These are phyloP conservation scores for Amphipyra berbera DNA, from an alignment of 2,888 invertebrate species.

Conservation along the genomic window DNA sequence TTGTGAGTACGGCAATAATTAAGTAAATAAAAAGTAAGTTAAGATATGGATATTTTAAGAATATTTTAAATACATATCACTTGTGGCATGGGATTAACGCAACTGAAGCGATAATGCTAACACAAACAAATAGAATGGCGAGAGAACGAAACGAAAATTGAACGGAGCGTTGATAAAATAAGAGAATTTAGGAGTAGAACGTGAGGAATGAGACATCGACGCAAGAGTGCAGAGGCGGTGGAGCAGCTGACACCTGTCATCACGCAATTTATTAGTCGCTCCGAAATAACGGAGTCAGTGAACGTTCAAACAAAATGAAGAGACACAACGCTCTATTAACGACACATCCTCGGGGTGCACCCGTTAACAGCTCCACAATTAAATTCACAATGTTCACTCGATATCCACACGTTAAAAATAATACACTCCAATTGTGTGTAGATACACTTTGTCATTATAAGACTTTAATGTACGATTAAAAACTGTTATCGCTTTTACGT, in stretches of 20 bases:
- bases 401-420: conserved; percentile 57
- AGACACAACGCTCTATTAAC: conserved; percentile 88
- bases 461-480: conserved; percentile 62
- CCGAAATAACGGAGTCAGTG: conserved; percentile 89
- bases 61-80: conserved; percentile 48
- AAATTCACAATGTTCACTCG: conserved; percentile 74
- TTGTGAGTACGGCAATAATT: conserved; percentile 5
- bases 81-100: conserved; percentile 70
- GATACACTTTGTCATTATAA: conserved; percentile 50
- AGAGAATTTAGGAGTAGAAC: conserved; percentile 88
- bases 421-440: conserved; percentile 50
- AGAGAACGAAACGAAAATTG: conserved; percentile 87
- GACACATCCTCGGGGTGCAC: conserved; percentile 81
- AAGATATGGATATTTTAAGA: conserved; percentile 24
- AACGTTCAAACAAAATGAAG: conserved; percentile 88
- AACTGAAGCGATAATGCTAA: conserved; percentile 76
- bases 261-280: conserved; percentile 89
- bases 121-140: conserved; percentile 82
- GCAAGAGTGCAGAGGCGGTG: conserved; percentile 90
- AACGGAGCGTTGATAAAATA: conserved; percentile 89
- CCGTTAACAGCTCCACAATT: conserved; percentile 80
- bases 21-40: conserved; percentile 14
- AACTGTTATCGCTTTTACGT: conserved; percentile 63
- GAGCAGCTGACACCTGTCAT: conserved; percentile 90
- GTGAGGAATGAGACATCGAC: conserved; percentile 90